Evolutionary conservation across 2,888 invertebrate species (phyloP).

Genomic region (Hipparchia sbordonii): DNA sequence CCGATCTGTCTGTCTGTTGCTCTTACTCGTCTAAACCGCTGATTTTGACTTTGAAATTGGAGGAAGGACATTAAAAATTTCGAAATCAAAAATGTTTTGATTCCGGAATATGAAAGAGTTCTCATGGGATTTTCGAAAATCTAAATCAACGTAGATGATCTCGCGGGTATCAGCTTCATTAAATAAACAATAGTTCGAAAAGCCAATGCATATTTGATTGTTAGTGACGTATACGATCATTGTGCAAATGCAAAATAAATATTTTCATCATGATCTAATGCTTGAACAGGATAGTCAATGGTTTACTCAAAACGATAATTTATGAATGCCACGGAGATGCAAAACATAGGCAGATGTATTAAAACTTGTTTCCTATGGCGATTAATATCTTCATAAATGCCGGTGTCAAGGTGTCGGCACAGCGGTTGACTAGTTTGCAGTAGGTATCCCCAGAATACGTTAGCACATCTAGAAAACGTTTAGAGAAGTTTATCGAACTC

Average conservation of each 20-base stretch:
- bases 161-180: no score
- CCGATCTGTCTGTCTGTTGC: no score
- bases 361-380: conserved; percentile 27
- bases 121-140: no score
- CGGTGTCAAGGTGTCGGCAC: conserved; percentile 40
- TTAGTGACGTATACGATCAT: neutral
- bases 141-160: neutral
- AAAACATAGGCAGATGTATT: conserved; percentile 24
- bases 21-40: no score
- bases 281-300: neutral
- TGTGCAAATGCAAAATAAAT: conserved; percentile 8
- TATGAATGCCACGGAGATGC: conserved; percentile 7
- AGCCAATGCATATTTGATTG: neutral
- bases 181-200: neutral
- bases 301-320: conserved; percentile 1
- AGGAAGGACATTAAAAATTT: no score
- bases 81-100: no score
- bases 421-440: conserved; percentile 31
- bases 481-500: no score
- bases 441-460: neutral
- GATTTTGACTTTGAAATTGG: no score
- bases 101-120: no score
- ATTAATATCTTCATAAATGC: conserved; percentile 35
- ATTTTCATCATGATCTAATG: neutral
- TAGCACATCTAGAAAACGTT: neutral